Conservation (phyloP, 2,113 vertebrate genomes). For the Alethe castanea region DNA sequence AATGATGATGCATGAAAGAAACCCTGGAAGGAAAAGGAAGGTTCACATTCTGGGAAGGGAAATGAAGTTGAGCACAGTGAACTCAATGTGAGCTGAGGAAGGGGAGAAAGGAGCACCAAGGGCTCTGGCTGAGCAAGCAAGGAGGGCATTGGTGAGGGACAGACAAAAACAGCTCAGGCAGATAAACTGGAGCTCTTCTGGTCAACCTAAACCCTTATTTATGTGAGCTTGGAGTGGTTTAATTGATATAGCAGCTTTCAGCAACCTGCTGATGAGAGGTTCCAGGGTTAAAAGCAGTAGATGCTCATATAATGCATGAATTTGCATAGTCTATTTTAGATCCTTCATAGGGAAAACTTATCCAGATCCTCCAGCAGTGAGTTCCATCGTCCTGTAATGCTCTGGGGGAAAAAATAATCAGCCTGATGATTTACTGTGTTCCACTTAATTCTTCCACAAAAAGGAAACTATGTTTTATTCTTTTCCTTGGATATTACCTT, state of each 20-base stretch:
- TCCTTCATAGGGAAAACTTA: background rate
- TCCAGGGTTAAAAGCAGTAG: background rate
- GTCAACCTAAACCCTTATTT: background rate
- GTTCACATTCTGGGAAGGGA: background rate
- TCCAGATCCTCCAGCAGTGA: background rate
- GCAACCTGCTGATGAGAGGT: accelerated
- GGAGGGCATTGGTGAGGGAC: background rate
- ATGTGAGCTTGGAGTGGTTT: background rate
- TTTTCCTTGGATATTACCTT: background rate
- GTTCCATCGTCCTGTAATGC: background rate
- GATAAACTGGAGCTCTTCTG: background rate
- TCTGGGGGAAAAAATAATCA: background rate
- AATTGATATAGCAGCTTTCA: background rate
- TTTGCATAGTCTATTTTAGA: background rate
- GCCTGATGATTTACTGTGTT: background rate
- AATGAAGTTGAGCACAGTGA: background rate
- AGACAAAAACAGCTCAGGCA: background rate
- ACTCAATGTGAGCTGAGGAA: background rate
- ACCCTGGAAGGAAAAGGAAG: background rate
- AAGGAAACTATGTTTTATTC: background rate
- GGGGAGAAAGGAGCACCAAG: background rate
- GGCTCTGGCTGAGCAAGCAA: background rate
- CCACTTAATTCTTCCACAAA: background rate
- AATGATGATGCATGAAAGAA: constrained; percentile 7
- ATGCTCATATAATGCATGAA: background rate